phyloP scores from a whole-genome alignment of 2,113 vertebrate genomes.

The Capreolus pygargus region DNA sequence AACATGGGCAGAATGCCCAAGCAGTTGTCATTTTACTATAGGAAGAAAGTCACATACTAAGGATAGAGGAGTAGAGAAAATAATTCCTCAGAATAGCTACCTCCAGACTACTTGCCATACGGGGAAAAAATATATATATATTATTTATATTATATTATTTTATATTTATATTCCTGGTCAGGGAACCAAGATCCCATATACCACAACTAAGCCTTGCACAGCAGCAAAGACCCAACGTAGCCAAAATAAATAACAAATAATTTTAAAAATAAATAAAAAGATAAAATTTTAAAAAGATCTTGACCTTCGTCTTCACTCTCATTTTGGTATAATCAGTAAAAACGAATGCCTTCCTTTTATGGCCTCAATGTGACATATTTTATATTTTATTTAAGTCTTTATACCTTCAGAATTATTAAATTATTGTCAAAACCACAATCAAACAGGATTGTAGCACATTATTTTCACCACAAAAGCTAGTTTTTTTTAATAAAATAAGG shows the following conservation, averaged over 20 bases:
- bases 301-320: background rate
- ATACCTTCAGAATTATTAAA: background rate
- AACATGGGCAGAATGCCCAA: background rate
- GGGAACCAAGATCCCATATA: background rate
- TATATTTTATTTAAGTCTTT: background rate
- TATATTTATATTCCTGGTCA: too few species aligned
- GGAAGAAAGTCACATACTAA: background rate
- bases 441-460: conserved; percentile 16
- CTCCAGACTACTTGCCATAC: background rate
- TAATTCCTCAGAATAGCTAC: background rate
- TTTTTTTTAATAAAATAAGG: conserved; percentile 17
- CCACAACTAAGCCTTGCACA: background rate
- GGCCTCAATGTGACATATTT: background rate
- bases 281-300: background rate
- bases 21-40: background rate
- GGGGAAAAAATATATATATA: background rate
- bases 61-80: background rate
- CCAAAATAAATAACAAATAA: background rate
- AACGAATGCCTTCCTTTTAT: background rate
- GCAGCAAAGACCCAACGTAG: background rate
- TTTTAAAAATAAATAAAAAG: background rate
- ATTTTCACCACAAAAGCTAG: conserved; percentile 44
- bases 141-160: too few species aligned
- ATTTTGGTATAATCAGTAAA: background rate
- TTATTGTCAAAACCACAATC: background rate